Percentiles rank a stretch among this genome's conserved stretches.
These are phyloP conservation scores for Corapipo altera DNA, from an alignment of 2,113 vertebrate genomes.

Conservation along the genomic window DNA sequence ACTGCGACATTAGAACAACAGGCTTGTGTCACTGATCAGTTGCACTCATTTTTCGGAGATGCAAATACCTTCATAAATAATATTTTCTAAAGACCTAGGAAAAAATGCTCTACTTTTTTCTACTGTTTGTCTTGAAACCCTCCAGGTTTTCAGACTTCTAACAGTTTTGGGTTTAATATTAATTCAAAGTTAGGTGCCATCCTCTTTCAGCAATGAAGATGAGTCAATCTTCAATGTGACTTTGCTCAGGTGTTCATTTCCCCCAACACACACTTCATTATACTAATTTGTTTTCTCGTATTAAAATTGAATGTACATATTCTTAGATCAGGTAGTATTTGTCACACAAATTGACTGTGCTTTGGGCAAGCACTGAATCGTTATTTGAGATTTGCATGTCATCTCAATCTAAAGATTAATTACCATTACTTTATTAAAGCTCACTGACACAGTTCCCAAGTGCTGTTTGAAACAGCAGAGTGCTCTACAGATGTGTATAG, in stretches of 20 bases:
- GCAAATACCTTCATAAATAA: not conserved
- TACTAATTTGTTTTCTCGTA: not conserved
- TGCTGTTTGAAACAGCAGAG: not conserved
- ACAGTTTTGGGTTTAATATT: not conserved
- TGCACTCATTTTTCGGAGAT: not conserved
- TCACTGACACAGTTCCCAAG: not conserved
- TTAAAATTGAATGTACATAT: not conserved
- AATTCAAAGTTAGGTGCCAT: not conserved
- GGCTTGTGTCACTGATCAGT: fast-evolving
- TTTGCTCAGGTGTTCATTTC: not conserved
- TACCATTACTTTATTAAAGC: not conserved
- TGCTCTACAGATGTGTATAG: not conserved
- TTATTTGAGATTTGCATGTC: not conserved
- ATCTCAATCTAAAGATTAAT: not conserved
- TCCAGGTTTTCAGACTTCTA: not conserved
- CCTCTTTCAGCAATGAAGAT: not conserved
- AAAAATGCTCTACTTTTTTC: not conserved
- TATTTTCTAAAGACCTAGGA: not conserved
- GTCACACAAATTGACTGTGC: not conserved
- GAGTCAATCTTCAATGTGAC: not conserved
- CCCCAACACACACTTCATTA: not conserved
- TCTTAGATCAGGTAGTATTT: not conserved
- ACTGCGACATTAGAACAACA: not conserved
- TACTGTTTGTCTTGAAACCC: not conserved
- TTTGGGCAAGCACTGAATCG: not conserved